These are phyloP conservation scores for Acanthurus tractus DNA, from an alignment of 2,797 vertebrate genomes.

Conservation along the genomic window DNA sequence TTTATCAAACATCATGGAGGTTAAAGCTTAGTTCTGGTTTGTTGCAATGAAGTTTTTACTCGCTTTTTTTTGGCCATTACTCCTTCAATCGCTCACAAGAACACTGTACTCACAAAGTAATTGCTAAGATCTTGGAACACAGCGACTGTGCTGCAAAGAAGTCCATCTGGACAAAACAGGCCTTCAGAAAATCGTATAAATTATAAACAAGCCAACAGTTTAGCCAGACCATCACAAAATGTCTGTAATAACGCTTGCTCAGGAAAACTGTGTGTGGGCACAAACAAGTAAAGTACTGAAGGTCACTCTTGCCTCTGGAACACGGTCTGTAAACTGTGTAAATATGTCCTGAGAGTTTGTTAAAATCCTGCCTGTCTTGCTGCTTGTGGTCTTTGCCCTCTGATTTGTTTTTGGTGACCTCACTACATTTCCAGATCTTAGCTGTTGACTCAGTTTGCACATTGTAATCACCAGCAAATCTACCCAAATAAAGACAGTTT, in stretches of 20 bases:
- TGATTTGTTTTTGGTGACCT: slow-evolving; percentile 5
- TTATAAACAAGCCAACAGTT: neutral
- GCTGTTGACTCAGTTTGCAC: neutral
- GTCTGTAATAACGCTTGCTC: neutral
- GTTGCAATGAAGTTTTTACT: slow-evolving; percentile 1
- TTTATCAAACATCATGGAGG: neutral
- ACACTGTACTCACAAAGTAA: neutral
- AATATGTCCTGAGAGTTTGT: slow-evolving; percentile 11
- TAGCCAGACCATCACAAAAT: neutral
- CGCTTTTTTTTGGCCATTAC: neutral
- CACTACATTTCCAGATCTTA: neutral
- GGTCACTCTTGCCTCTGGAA: slow-evolving; percentile 4
- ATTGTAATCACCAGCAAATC: neutral
- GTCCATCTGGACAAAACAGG: neutral
- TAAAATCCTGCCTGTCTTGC: neutral
- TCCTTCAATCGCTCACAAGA: neutral
- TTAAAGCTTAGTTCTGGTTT: neutral
- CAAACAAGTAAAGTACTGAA: neutral
- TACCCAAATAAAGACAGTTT: neutral
- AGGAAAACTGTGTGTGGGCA: neutral
- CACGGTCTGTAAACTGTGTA: slow-evolving; percentile 7
- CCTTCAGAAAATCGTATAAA: neutral
- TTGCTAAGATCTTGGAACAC: neutral
- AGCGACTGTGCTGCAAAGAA: neutral
- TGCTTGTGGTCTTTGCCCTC: neutral